A percentile compares a stretch with the other conserved stretches of the same genome.
Evolutionary conservation across 2,888 invertebrate genomes (phyloP).

Genomic region (Ichneumon xanthorius): DNA sequence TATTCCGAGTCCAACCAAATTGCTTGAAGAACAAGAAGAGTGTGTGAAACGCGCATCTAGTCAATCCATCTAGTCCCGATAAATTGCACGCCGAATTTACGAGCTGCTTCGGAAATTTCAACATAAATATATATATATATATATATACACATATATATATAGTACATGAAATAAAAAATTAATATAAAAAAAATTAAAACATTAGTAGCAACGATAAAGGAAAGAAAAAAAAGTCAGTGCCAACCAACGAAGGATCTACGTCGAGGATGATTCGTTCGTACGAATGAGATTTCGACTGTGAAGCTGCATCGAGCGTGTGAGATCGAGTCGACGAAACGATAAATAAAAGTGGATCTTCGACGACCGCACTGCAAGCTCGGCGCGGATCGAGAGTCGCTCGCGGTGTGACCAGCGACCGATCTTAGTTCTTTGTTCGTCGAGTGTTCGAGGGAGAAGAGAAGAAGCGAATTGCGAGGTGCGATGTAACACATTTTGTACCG

Average conservation of each 20-base stretch:
- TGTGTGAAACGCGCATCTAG: conserved; percentile 20
- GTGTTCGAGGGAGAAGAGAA: background rate
- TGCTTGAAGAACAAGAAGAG: background rate
- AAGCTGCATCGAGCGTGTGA: background rate
- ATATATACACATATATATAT: too few relatives aligned
- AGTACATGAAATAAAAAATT: too few relatives aligned
- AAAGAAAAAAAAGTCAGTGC: conserved; percentile 33
- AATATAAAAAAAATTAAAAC: background rate
- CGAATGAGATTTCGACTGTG: background rate
- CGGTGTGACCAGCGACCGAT: background rate
- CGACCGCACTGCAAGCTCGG: background rate
- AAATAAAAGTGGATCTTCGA: background rate
- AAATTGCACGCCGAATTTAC: conserved; percentile 19
- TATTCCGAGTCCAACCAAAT: too few relatives aligned
- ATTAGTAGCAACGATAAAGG: background rate
- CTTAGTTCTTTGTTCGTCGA: background rate
- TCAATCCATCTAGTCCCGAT: conserved; percentile 39
- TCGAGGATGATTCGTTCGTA: background rate
- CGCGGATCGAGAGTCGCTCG: conserved; percentile 1
- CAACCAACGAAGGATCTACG: conserved; percentile 50
- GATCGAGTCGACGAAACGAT: background rate
- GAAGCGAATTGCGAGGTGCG: background rate
- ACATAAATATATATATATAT: too few relatives aligned
- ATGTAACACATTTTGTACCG: background rate
- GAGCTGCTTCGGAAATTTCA: too few relatives aligned